Conservation (phyloP, 2,797 vertebrate genomes). For the Micropoecilia bifurca region DNA sequence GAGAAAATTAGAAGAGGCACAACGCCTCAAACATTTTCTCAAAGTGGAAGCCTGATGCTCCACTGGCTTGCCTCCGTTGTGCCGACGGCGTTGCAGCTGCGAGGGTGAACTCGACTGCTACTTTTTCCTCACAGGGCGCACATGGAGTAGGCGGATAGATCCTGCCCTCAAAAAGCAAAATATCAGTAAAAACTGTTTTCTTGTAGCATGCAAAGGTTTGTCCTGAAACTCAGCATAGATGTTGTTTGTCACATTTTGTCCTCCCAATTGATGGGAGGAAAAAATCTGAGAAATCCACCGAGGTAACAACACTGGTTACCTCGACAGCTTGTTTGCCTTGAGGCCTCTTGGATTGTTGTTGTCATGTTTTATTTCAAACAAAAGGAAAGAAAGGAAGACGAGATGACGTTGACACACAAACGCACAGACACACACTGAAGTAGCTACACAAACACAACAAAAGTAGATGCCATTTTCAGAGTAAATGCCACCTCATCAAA, state of each 20-base stretch:
- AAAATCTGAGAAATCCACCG: neutral
- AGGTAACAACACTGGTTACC: neutral
- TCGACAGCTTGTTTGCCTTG: neutral
- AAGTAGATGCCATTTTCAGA: neutral
- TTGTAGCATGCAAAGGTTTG: neutral
- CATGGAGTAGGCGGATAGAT: neutral
- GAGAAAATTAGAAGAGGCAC: neutral
- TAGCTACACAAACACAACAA: neutral
- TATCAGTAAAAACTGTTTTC: neutral
- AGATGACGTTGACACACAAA: neutral
- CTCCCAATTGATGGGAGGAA: neutral
- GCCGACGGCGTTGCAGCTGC: neutral
- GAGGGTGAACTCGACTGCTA: neutral
- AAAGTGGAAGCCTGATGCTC: neutral
- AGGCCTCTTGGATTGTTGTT: neutral
- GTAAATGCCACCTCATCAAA: neutral
- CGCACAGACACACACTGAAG: neutral
- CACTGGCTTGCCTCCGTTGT: neutral
- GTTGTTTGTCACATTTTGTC: neutral
- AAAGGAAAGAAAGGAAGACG: neutral
- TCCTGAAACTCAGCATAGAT: neutral
- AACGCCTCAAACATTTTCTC: neutral
- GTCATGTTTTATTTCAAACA: neutral
- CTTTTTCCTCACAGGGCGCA: neutral
- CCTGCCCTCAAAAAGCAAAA: neutral